Base-by-base conservation (phyloP, 2,113 vertebrate species). In the Onychostoma macrolepis region DNA sequence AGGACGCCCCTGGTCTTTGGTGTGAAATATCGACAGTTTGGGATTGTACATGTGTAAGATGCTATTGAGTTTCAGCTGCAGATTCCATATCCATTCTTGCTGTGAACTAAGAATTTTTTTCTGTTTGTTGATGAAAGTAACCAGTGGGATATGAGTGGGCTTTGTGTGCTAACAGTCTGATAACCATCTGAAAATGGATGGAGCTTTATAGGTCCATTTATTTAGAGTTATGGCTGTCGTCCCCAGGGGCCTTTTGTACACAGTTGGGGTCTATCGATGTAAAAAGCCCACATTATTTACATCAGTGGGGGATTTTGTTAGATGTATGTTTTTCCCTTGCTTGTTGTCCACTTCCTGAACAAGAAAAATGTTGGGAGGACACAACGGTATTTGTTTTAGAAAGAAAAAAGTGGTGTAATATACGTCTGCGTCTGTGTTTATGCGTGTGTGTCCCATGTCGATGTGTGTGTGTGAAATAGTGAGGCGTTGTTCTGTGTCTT, bases 401-500 rank as follows among this genome's bases (percentile, higher is more conserved):
- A 30, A 67, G 36, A n/a, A 30, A 48, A 77, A 50, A 43, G 41
- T 43, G 48, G 12, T 80, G 30, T 53, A 63, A 88, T 33, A 65
- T 75, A 26, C 24, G 43, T 87, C 41, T 75, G 85, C 24, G 17
- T 83, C 26, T 83, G 80, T 76, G 86, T 77, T 58, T 83, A 48
- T 48, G 41, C 45, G 28, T 76, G 61, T 87, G 7, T 48, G 45
- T 48, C 45, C 11, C 12, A 13, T 81, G 63, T n/a, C 33, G 53
- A 30, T 26, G 76, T 38, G 79, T 4, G 24, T 81, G 77, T 38
- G 79, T 4, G 21, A 79, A 71, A 86, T 65, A 71, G 71, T 90
- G 82, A 87, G 88, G 90, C 89, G 74, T 92, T 92, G 90, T 90
- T 86, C 21, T 86, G 50, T 33, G 90, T 87, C 90, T 88, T 88